A percentile compares a stretch with the other conserved stretches of the same genome.
phyloP scores from a whole-genome alignment of 2,888 invertebrate species.

The Coelopa pilipes region DNA sequence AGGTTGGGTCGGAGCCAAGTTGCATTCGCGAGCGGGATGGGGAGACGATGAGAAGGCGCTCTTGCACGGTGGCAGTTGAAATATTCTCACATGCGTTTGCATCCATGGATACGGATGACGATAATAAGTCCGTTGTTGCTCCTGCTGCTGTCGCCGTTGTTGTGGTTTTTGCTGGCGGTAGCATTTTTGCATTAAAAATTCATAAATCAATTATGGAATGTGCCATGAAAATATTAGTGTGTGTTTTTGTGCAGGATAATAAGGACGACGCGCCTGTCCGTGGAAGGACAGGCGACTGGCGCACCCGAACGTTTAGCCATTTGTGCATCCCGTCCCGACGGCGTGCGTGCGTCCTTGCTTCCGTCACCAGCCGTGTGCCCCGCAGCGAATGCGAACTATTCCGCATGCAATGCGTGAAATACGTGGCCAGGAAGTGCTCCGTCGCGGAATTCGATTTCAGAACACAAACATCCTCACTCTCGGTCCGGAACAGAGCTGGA shows the following conservation, averaged over 20 bases:
- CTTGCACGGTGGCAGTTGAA: conserved; percentile 33
- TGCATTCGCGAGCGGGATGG: conserved; percentile 11
- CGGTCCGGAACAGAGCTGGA: not conserved
- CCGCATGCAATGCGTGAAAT: conserved; percentile 60
- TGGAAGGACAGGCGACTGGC: conserved; percentile 22
- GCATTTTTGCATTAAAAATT: conserved; percentile 63
- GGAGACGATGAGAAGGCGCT: not conserved
- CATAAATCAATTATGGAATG: conserved; percentile 66
- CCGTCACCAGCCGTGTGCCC: not conserved
- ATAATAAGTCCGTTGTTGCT: conserved; percentile 13
- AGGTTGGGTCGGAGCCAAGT: not conserved
- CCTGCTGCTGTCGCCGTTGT: not conserved
- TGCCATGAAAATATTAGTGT: conserved; percentile 55
- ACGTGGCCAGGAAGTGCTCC: conserved; percentile 53
- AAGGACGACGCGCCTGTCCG: conserved; percentile 14
- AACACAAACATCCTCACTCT: not conserved
- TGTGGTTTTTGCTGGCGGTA: conserved; percentile 35
- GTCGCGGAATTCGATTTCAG: conserved; percentile 22
- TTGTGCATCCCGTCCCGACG: not conserved
- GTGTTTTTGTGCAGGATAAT: conserved; percentile 34
- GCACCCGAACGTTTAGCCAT: conserved; percentile 21
- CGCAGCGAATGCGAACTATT: conserved; percentile 54
- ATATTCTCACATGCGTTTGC: conserved; percentile 32
- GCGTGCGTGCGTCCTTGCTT: not conserved
- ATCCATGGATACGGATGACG: conserved; percentile 27